A percentile compares a stretch with the other conserved stretches of the same genome.
phyloP scores from a whole-genome alignment of 2,797 vertebrate species.

The Pogoniulus pusillus region DNA sequence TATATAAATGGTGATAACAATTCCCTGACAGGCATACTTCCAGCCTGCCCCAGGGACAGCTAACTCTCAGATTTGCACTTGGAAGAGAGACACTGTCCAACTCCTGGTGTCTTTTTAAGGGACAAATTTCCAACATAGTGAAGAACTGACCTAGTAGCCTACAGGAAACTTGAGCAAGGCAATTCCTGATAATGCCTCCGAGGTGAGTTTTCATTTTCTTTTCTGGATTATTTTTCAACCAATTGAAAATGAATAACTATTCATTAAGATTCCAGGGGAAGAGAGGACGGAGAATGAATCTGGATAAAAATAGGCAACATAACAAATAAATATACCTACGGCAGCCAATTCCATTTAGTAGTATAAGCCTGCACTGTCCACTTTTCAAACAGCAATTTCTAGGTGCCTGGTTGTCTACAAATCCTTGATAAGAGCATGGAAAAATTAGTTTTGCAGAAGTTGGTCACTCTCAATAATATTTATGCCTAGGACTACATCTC shows the following conservation, averaged over 20 bases:
- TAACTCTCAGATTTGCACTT: conserved; percentile 36
- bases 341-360: conserved; percentile 62
- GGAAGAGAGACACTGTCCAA: background rate
- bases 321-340: conserved; percentile 56
- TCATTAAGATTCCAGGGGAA: conserved; percentile 35
- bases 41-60: background rate
- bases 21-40: background rate
- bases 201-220: conserved; percentile 33
- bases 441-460: conserved; percentile 72
- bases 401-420: conserved; percentile 59
- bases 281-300: background rate
- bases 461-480: conserved; percentile 53
- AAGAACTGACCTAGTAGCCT: conserved; percentile 4
- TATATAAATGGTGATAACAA: background rate
- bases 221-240: background rate
- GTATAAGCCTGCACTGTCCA: conserved; percentile 39
- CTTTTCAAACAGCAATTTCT: conserved; percentile 58
- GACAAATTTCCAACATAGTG: background rate
- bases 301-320: conserved; percentile 24
- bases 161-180: background rate
- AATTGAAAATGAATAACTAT: conserved; percentile 59
- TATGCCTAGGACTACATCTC: conserved; percentile 18
- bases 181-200: background rate
- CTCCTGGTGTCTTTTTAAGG: background rate
- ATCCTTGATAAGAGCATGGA: conserved; percentile 60